Evolutionary conservation across 2,113 vertebrate genomes (phyloP).

Genomic region (Propithecus coquereli): DNA sequence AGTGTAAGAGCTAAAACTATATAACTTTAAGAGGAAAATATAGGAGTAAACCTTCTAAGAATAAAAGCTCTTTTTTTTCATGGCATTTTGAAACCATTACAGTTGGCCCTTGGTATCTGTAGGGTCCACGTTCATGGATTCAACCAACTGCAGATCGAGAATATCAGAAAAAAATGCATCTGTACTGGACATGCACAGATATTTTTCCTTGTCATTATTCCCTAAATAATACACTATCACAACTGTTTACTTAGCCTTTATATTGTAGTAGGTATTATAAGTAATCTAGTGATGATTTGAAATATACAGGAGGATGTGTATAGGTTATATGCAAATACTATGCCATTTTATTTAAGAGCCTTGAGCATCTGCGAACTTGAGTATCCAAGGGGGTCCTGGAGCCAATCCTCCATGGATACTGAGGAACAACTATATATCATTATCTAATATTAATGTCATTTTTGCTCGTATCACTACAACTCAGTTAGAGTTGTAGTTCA

Average conservation of each 20-base stretch:
- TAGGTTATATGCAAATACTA: background rate
- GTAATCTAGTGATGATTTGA: background rate
- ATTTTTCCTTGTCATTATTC: background rate
- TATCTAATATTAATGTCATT: background rate
- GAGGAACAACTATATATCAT: background rate
- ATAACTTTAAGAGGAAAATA: background rate
- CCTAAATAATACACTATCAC: background rate
- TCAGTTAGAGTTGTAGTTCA: background rate
- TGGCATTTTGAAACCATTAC: background rate
- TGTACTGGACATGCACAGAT: background rate
- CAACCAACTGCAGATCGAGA: background rate
- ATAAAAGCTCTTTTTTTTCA: background rate
- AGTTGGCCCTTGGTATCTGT: background rate
- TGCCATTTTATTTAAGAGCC: background rate
- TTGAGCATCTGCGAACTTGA: background rate
- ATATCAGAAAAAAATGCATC: background rate
- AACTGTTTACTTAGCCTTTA: background rate
- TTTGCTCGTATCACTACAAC: background rate
- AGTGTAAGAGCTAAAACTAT: background rate
- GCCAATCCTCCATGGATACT: background rate
- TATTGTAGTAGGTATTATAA: background rate
- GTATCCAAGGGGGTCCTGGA: background rate
- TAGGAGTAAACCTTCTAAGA: background rate
- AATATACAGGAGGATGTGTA: background rate
- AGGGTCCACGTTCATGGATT: background rate